Conservation (phyloP, 2,888 invertebrate species). For the Chorisops tibialis region DNA sequence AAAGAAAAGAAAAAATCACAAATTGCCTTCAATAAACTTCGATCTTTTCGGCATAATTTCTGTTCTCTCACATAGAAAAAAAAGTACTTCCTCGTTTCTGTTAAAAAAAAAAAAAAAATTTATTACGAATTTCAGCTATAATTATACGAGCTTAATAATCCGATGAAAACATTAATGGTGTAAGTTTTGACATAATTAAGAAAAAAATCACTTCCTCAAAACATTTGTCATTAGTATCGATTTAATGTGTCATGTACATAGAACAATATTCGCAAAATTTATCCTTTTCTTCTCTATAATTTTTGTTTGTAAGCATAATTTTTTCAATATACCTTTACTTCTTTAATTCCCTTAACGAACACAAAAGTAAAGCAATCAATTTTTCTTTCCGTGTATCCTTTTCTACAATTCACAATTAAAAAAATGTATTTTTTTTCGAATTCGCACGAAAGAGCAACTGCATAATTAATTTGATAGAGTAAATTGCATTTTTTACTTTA, state of each 20-base stretch:
- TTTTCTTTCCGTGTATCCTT: background rate
- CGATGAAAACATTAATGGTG: constrained; percentile 17
- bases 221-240: background rate
- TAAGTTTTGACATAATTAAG: constrained; percentile 25
- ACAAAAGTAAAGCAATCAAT: too few relatives aligned
- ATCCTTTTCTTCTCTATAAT: background rate
- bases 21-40: background rate
- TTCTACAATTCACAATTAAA: background rate
- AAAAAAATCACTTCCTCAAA: background rate
- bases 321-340: background rate
- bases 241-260: constrained; percentile 12
- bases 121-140: constrained; percentile 20
- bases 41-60: background rate
- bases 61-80: background rate
- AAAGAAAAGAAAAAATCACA: background rate
- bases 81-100: constrained; percentile 13
- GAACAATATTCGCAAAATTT: constrained; percentile 6
- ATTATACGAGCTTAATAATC: constrained; percentile 7
- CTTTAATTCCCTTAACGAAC: background rate
- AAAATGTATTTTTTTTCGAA: constrained; percentile 1
- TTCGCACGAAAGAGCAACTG: constrained; percentile 2
- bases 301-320: background rate
- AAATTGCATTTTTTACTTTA: constrained; percentile 17
- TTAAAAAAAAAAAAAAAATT: background rate
- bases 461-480: constrained; percentile 10